Evolutionary conservation across 1,140 invertebrate species (phyloP).

Genomic region (Drosophila seguyi): DNA sequence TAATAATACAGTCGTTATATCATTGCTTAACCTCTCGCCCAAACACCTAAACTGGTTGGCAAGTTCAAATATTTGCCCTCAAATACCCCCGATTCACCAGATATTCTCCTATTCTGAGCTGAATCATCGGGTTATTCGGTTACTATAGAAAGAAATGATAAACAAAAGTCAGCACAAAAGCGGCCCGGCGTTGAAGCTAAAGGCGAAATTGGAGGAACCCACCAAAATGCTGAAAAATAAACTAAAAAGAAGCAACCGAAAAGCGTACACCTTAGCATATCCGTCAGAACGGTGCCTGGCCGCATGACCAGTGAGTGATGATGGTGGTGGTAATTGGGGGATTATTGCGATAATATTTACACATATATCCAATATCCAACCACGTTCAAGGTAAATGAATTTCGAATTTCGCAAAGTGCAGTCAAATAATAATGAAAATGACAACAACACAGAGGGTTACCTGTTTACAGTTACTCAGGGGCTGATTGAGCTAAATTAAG

Average conservation of each 20-base stretch:
- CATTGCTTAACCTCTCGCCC: neutral
- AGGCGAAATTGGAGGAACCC: slow-evolving; percentile 52
- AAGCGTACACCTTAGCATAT: slow-evolving; percentile 60
- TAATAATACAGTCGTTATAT: slow-evolving; percentile 16
- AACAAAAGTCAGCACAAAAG: slow-evolving; percentile 65
- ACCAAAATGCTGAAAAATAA: slow-evolving; percentile 7
- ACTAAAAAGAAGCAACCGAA: slow-evolving; percentile 10
- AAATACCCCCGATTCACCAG: slow-evolving; percentile 4
- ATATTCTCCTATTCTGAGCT: slow-evolving; percentile 24
- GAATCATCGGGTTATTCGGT: slow-evolving; percentile 46
- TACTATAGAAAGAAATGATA: slow-evolving; percentile 24
- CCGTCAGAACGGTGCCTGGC: slow-evolving; percentile 27
- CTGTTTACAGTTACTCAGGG: slow-evolving; percentile 23
- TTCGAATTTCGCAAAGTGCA: slow-evolving; percentile 32
- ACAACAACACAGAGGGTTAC: neutral
- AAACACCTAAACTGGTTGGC: neutral
- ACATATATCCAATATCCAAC: slow-evolving; percentile 64
- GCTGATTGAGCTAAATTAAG: slow-evolving; percentile 13
- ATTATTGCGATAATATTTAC: slow-evolving; percentile 19
- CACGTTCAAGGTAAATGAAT: slow-evolving; percentile 80
- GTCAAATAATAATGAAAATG: neutral
- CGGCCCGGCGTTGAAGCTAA: slow-evolving; percentile 14
- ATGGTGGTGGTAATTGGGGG: neutral
- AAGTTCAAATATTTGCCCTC: slow-evolving; percentile 41
- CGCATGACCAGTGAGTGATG: slow-evolving; percentile 54